Base-by-base conservation (phyloP, 2,888 invertebrate genomes). In the Miltochrista miniata region DNA sequence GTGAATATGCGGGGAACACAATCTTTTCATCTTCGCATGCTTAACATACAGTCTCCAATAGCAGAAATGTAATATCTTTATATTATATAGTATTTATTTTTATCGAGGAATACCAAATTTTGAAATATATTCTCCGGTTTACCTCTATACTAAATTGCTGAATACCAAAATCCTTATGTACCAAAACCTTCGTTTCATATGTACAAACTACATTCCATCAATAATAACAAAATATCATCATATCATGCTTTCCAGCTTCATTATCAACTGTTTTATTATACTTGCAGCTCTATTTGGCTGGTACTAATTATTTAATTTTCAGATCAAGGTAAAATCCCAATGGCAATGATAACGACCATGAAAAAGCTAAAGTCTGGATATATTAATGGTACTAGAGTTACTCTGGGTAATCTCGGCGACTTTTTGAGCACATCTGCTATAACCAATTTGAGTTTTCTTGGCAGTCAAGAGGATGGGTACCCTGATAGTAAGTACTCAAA, bases 311-410 rank as follows among this genome's bases (percentile, higher is more conserved):
- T 48, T 24, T 0, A 30, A 39, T 38, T 92, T 93, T 67, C 83
- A 97, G 98, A 98, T 91, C 95, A 98, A 86, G 97, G 96, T 53
- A 96, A 95, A 87, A 96, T 98, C 57, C 98, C 98, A 0, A 92
- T 97, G 80, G 97, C 98, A 0, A 97, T 99, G 95, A 96, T 99
- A 68, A 98, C 98, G 1, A 99, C 99, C 1, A 97, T 99, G 94
- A 98, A 98, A 79, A 99, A 99, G 87, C 91, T 99, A 3, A 98
- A 98, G 84, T 98, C 98, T 54, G 99, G 99, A 9, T 99, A 99
- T 80, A 98, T 99, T 47, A 98, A 98, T 78, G 99, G 99, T n/a
- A 99, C 99, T 0, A 94, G 99, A 70, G 99, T 99, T 0, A 97
- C 98, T 51, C 90, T 99, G 54, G 99, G 99, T n/a, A 96, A 96